Conservation (phyloP, 2,888 invertebrate genomes). For the Pammene aurita region DNA sequence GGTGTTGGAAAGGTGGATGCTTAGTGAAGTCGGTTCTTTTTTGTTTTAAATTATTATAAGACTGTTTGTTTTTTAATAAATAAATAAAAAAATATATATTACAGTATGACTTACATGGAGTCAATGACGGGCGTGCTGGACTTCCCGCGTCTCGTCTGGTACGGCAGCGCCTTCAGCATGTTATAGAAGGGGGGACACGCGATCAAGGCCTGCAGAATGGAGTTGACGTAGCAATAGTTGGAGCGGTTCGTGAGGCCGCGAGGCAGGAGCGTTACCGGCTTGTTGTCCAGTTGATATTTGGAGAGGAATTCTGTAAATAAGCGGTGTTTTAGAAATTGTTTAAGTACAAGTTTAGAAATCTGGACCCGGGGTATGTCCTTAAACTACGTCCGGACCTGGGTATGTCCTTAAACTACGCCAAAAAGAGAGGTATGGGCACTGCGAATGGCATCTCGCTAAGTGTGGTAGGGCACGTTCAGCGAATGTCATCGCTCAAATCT, state of each 20-base stretch:
- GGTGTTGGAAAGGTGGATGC: too few relatives aligned
- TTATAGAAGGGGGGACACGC: constrained; percentile 98
- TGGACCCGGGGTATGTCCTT: too few relatives aligned
- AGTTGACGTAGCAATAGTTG: constrained; percentile 98
- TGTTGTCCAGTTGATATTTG: constrained; percentile 90
- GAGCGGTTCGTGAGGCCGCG: constrained; percentile 96
- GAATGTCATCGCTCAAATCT: too few relatives aligned
- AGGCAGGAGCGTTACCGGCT: constrained; percentile 91
- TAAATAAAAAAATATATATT: too few relatives aligned
- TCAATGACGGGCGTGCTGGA: constrained; percentile 93
- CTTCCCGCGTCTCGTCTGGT: constrained; percentile 84
- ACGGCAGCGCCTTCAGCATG: constrained; percentile 90
- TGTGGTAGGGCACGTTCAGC: too few relatives aligned
- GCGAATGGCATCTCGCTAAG: too few relatives aligned
- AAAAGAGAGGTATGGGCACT: too few relatives aligned
- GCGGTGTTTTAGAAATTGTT: neutral
- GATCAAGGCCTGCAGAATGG: constrained; percentile 95
- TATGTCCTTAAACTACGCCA: too few relatives aligned
- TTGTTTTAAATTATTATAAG: too few relatives aligned
- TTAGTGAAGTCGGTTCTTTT: too few relatives aligned
- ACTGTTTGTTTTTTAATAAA: too few relatives aligned
- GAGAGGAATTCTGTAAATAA: constrained; percentile 87
- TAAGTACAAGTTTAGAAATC: neutral
- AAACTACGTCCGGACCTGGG: too few relatives aligned
- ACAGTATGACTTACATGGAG: constrained; percentile 96